Base-by-base conservation (phyloP, 2,797 vertebrate genomes). In the Okamejei kenojei region DNA sequence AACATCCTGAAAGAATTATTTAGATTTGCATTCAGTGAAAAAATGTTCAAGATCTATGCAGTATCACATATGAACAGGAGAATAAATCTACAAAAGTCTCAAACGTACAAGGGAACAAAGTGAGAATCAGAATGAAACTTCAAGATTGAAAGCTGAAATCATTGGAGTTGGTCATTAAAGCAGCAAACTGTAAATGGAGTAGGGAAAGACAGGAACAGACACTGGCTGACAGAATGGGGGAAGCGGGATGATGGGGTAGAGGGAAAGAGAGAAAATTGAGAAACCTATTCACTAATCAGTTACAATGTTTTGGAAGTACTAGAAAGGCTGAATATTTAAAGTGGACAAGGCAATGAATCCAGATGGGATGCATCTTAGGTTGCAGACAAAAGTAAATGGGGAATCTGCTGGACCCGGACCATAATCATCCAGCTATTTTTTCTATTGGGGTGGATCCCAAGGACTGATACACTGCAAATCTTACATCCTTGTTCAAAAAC, bases 1-100 rank as follows among this genome's bases (percentile, higher is more conserved):
- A 45, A 99, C 96, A 77, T 99, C 98, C 99, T 99, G 95, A 17
- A 94, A 94, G 23, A 95, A 21, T 96, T 54, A 92, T 35, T 90
- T 11, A 71, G 21, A 71, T 17, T 3, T 45, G 26, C 32, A 45
- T 91, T 54, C n/a, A 54, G 35, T 7, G 19, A 73, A 91, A 45
- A 45, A 19, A 45, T 45, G 71, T 45, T 63, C 82, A 86, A 29
- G 13, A 65, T 29, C 1, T 58, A 17, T n/a, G 1, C 82, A 86
- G 1, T 7, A 29, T 58, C 29, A n/a, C 29, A 63, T 17, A 26
- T 29, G n/a, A 86, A 86, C 26, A 32, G 58, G 4, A 17, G 26
- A 29, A 58, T 29, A 29, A 32, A 15, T 0, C 82, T 32, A 29
- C 80, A 82, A 45, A 58, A 26, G 80, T 10, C 38, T 81, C 80